Evolutionary conservation across 2,113 vertebrate species (phyloP), one percentile per base, ranked within the genome.

Genomic region (Anhinga anhinga): DNA sequence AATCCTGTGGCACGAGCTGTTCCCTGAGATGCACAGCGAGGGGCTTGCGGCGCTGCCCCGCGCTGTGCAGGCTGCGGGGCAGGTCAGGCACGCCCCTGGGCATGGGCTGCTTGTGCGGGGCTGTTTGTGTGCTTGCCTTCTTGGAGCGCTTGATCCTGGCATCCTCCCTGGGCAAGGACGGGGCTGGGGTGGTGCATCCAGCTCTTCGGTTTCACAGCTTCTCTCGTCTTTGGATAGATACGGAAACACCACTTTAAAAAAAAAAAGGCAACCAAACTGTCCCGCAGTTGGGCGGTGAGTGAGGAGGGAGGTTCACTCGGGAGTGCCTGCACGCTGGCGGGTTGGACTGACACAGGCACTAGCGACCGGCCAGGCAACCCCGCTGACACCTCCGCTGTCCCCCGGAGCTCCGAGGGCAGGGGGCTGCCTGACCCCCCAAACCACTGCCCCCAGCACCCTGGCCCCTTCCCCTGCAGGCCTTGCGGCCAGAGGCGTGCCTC

Each of bases 101-200:
- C 4, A 6, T 1, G 7, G 17, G 50, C 40, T 16, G 32, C 5
- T 6, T 1, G 7, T 2, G 29, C 1, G n/a, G 56, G 21, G 62
- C 66, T n/a, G 9, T 8, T 15, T 4, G 15, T 4, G 55, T 0
- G 10, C 18, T 19, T 6, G 36, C 10, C 10, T 16, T 9, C 38
- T 21, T 2, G 14, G 42, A 17, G 26, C 1, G 55, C 23, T 8
- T 0, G 7, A 49, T 13, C 55, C 21, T 3, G 26, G 55, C 27
- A 1, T 18, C 50, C 30, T 44, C 53, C 44, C 5, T 1, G 14
- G 25, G 7, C 32, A 4, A 7, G 19, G 55, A 1, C 2, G 1
- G 52, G 34, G n/a, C 32, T 42, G 56, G 44, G 67, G 1, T 8
- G 63, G 7, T 10, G 17, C 81, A 9, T 2, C 21, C 55, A 12